Evolutionary conservation across 1,140 invertebrate species (phyloP).

Genomic region (Pemphigus obesinymphae): DNA sequence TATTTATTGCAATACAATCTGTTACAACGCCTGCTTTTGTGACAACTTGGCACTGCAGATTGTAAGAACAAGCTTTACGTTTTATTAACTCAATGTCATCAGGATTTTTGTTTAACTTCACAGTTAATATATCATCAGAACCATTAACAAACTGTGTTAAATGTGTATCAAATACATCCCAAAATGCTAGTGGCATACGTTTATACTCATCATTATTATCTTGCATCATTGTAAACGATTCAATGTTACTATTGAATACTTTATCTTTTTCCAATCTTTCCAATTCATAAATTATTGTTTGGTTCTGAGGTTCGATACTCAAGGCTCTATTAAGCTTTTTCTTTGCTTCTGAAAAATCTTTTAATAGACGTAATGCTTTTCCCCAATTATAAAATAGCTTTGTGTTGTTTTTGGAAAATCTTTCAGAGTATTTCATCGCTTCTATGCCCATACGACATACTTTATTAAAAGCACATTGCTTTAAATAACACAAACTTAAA

Average conservation of each 20-base stretch:
- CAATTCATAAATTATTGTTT: background rate
- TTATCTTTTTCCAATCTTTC: background rate
- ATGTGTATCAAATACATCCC: constrained; percentile 15
- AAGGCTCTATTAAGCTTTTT: background rate
- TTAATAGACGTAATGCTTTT: constrained; percentile 11
- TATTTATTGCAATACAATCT: background rate
- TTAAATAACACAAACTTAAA: constrained; percentile 16
- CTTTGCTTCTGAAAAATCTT: constrained; percentile 16
- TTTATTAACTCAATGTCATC: constrained; percentile 14
- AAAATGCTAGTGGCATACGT: background rate
- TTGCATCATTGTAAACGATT: constrained; percentile 9
- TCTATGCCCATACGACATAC: constrained; percentile 21
- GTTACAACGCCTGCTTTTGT: background rate
- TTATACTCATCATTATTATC: background rate
- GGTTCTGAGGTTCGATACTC: background rate
- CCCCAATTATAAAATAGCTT: constrained; percentile 24
- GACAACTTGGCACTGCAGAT: background rate
- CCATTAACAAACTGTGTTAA: background rate
- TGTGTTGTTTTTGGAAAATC: background rate
- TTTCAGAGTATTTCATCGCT: background rate
- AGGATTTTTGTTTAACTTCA: background rate
- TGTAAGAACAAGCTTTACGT: background rate
- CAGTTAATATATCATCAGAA: constrained; percentile 13
- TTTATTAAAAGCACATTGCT: constrained; percentile 33
- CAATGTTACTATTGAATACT: background rate